phyloP scores from a whole-genome alignment of 2,113 vertebrate genomes.

The Neomonachus schauinslandi region DNA sequence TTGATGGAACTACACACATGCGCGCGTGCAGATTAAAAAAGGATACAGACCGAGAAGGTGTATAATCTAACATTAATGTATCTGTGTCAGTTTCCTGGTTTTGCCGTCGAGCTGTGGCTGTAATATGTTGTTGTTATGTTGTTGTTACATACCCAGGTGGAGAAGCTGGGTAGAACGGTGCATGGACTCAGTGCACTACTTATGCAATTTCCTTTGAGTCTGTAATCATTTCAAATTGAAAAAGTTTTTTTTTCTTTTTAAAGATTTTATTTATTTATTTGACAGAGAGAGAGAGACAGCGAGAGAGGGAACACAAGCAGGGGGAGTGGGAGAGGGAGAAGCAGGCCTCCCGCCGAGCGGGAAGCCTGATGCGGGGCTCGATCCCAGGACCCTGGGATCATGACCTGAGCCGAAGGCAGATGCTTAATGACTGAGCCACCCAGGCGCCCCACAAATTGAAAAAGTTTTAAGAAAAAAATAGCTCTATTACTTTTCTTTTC shows the following conservation, averaged over 20 bases:
- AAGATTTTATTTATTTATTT: too few species aligned
- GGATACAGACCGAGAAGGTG: not conserved
- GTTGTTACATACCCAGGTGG: too few species aligned
- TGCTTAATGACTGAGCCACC: too few species aligned
- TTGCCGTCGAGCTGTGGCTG: not conserved
- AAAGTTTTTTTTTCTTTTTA: not conserved
- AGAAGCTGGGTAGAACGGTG: not conserved
- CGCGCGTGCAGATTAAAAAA: not conserved
- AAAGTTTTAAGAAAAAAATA: not conserved
- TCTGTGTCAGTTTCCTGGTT: not conserved
- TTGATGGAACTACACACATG: not conserved
- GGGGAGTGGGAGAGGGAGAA: too few species aligned
- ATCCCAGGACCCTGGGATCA: too few species aligned
- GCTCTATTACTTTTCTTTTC: not conserved
- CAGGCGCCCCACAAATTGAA: not conserved
- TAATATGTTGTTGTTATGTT: not conserved
- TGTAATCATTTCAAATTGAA: not conserved
- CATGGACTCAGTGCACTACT: not conserved
- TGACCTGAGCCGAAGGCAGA: too few species aligned
- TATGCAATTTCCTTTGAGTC: not conserved
- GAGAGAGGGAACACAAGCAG: too few species aligned
- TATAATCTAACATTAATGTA: not conserved
- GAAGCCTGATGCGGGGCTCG: too few species aligned
- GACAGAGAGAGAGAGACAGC: too few species aligned
- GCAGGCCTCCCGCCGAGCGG: too few species aligned